Base-by-base conservation (phyloP, 2,113 vertebrate genomes). In the Vulpes ferrilata region DNA sequence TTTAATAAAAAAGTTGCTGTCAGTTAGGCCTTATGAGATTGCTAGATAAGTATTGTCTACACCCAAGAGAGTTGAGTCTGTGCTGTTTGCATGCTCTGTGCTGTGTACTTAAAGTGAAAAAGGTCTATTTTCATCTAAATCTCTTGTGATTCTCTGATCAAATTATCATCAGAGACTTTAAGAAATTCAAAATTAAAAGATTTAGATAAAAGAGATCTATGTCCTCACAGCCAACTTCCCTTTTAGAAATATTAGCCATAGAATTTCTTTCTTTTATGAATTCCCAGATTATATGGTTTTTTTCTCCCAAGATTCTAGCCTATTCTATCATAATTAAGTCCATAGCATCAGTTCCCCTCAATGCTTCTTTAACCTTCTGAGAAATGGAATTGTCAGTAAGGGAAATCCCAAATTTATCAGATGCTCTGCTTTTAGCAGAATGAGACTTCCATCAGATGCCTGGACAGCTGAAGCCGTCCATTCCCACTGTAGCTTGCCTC, bases 391-490 rank as follows among this genome's bases (percentile, higher is more conserved):
- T 90, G 80, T 96, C 62, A 94, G 22, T 80, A 96, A 97, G 90
- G 87, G 84, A 97, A 97, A 96, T 84, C 96, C 43, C 11, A 23
- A 94, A 87, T 95, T 96, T 96, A 94, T 96, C 94, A 97, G 84
- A 90, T 92, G 35, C 27, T 8, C 48, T 69, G 53, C 80, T 95
- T 96, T 95, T 92, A 97, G 59, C 84, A 97, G 64, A 90, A 92
- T 82, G 91, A 97, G 57, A 93, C 93, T 97, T 92, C 27, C 35
- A 81, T 92, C 78, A 93, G 84, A 81, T 94, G 64, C 59, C 84
- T 94, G 59, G 84, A 97, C 35, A 96, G 81, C 84, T 96, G 74
- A 96, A 88, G n/a, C 27, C 62, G 90, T 93, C 67, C 57, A 55
- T 92, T 74, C 51, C 35, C 74, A 59, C 48, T 80, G 22, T 69